Base-by-base conservation (phyloP, 2,797 vertebrate genomes). In the Prionace glauca region DNA sequence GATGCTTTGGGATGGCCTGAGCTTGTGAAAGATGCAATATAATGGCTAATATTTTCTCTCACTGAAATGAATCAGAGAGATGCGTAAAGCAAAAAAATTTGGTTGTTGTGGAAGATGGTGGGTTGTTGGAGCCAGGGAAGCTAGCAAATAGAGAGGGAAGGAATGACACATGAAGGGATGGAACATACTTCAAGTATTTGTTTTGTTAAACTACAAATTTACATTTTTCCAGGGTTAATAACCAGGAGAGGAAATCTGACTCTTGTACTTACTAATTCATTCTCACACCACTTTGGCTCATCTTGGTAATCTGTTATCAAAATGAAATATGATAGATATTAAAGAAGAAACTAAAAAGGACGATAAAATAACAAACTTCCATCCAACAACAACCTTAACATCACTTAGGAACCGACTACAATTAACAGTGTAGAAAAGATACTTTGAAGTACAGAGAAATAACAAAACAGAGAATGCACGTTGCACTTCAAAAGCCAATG, bases 291-390 rank as follows among this genome's bases (percentile, higher is more conserved):
- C 18, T 8, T 41, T 92, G 22, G 16, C 0, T 10, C 62, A 65
- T 67, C 62, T 92, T 92, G 90, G 36, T 26, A n/a, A 69, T 92
- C 90, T 92, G 36, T 92, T 69, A 69, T 69, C 20, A 69, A 92
- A 69, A 69, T 11, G 65, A 22, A 91, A 10, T 92, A 41, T 41
- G n/a, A 36, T 92, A 41, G 18, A 69, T 36, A 92, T 69, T 69
- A 69, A 92, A 90, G 29, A 62, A 65, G 36, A 1, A 69, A 69
- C n/a, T 22, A 36, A 41, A 69, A 92, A 41, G 9, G 41, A 9
- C 32, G 67, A 16, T 67, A 29, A 91, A 91, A 50, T 5, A 32
- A 20, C 88, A 91, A 62, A 36, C 18, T 67, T 18, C n/a, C 8
- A 69, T 12, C 32, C n/a, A 69, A 69, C n/a, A 67, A 24, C 20